A percentile compares a stretch with the other conserved stretches of the same genome.
Conservation (phyloP, 2,888 invertebrate genomes). For the Caenorhabditis virilis region DNA sequence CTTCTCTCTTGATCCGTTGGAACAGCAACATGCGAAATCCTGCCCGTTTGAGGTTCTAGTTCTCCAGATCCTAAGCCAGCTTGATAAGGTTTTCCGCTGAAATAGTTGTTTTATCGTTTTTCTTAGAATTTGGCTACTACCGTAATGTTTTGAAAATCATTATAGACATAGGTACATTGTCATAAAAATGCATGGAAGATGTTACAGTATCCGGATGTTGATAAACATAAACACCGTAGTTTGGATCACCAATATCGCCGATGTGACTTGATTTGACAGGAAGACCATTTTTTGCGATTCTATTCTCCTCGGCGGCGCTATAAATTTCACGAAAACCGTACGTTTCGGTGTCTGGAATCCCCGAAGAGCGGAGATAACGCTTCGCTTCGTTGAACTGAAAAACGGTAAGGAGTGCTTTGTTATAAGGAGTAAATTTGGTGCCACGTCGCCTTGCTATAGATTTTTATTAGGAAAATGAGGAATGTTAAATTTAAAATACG, state of each 20-base stretch:
- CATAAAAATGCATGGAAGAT: slow-evolving; percentile 2
- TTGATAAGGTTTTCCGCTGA: slow-evolving; percentile 4
- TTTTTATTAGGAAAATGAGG: neutral
- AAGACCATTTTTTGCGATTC: slow-evolving; percentile 10
- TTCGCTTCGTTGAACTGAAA: slow-evolving; percentile 21
- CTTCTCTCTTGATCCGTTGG: neutral
- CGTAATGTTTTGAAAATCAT: slow-evolving; percentile 20
- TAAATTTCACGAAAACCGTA: slow-evolving; percentile 14
- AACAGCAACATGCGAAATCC: slow-evolving; percentile 2
- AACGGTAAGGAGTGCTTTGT: neutral
- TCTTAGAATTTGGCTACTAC: neutral
- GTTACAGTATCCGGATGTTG: slow-evolving; percentile 7
- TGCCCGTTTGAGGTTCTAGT: slow-evolving; percentile 9
- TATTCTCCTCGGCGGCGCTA: neutral
- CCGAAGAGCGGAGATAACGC: neutral
- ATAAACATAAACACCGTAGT: slow-evolving; percentile 18
- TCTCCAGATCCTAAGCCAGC: slow-evolving; percentile 7
- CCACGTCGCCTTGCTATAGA: neutral
- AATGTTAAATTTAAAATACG: neutral
- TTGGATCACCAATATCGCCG: slow-evolving; percentile 22
- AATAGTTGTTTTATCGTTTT: neutral
- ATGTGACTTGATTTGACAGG: neutral
- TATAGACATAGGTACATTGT: slow-evolving; percentile 4
- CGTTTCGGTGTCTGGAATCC: neutral
- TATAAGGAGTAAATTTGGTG: neutral